Percentiles rank a stretch among this genome's conserved stretches.
phyloP scores from a whole-genome alignment of 2,797 vertebrate genomes.

The Rallus crepitans region DNA sequence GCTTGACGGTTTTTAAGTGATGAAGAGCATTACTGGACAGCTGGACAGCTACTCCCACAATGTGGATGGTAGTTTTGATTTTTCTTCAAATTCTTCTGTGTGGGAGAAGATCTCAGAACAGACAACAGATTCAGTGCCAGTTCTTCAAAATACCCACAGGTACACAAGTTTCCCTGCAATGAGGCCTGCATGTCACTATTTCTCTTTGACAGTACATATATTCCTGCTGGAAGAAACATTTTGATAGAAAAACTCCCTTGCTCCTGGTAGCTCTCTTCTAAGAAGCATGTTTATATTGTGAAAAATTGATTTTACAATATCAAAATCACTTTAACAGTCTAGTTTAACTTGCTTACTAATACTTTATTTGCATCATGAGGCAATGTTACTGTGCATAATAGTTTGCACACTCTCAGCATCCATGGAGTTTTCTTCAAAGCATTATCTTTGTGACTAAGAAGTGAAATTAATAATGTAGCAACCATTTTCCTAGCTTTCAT shows the following conservation, averaged over 20 bases:
- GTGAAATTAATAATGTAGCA: neutral
- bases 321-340: neutral
- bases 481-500: neutral
- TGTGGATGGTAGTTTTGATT: neutral
- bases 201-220: neutral
- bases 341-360: neutral
- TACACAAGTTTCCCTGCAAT: neutral
- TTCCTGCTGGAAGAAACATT: neutral
- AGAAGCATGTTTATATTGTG: neutral
- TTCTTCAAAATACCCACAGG: neutral
- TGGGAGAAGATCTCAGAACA: neutral
- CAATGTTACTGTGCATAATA: neutral
- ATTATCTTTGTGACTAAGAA: neutral
- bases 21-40: neutral
- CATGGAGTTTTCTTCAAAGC: neutral
- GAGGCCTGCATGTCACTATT: neutral
- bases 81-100: neutral
- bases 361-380: neutral
- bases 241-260: neutral
- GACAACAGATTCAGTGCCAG: neutral
- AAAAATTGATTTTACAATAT: neutral
- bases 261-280: neutral
- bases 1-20: constrained; percentile 11
- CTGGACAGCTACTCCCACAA: neutral
- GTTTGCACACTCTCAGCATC: neutral